phyloP scores from a whole-genome alignment of 1,140 invertebrate genomes.

The Propsilocerus akamusi region DNA sequence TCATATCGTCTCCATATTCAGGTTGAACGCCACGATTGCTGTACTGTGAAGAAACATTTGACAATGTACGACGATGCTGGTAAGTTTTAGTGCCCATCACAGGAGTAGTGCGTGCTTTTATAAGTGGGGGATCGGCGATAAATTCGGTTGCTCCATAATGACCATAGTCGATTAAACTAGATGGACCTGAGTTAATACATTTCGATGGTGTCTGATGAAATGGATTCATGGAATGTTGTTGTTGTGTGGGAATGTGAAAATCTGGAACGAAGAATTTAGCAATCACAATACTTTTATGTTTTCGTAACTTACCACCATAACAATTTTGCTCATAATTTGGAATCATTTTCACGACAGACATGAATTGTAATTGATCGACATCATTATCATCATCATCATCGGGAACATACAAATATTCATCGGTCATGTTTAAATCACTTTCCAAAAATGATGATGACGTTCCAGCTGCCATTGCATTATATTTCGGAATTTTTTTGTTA shows the following conservation, averaged over 20 bases:
- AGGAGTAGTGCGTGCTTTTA: constrained; percentile 13
- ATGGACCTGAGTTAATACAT: constrained; percentile 14
- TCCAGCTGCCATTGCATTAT: constrained; percentile 17
- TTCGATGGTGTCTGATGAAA: not conserved
- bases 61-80: constrained; percentile 19
- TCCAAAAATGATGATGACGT: constrained; percentile 28
- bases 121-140: too few species aligned
- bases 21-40: not conserved
- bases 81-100: constrained; percentile 22
- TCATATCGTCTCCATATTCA: not conserved
- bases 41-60: constrained; percentile 19
- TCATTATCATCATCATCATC: not conserved
- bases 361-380: too few species aligned
- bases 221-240: not conserved
- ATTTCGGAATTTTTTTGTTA: constrained; percentile 45
- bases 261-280: too few species aligned
- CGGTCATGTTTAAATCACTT: constrained; percentile 22
- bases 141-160: constrained; percentile 4
- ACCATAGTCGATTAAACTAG: constrained; percentile 20
- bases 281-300: too few species aligned
- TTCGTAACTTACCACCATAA: too few species aligned
- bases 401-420: constrained; percentile 22
- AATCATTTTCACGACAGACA: too few species aligned
- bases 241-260: not conserved
- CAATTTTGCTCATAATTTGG: too few species aligned